These are phyloP conservation scores for Thalassoma bifasciatum DNA, from an alignment of 2,113 vertebrate species.

Conservation along the genomic window DNA sequence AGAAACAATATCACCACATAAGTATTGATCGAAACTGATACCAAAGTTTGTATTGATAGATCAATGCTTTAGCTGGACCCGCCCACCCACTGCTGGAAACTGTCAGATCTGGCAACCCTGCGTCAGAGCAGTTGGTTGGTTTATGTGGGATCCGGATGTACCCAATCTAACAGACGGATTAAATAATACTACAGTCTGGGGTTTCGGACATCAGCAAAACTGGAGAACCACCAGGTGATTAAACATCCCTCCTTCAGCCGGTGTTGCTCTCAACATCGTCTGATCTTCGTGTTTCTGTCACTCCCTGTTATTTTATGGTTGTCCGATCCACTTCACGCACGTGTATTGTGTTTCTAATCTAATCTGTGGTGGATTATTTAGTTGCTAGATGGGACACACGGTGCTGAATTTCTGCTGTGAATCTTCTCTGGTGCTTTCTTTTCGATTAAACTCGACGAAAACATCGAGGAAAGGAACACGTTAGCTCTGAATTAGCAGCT, in stretches of 20 bases:
- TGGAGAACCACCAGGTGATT: slow-evolving; percentile 59
- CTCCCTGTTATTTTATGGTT: slow-evolving; percentile 72
- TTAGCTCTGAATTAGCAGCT: slow-evolving; percentile 33
- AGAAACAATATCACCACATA: no score
- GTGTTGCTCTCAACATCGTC: background rate
- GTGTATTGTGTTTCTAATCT: slow-evolving; percentile 66
- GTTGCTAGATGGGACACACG: background rate
- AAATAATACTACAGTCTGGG: background rate
- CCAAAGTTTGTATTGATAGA: no score
- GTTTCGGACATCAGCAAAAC: slow-evolving; percentile 22
- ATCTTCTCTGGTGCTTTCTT: background rate
- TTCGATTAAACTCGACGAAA: background rate
- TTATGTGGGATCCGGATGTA: background rate
- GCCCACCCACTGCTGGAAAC: no score
- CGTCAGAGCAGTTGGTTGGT: no score
- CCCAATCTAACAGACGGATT: background rate
- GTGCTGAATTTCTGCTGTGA: background rate
- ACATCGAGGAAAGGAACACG: slow-evolving; percentile 12
- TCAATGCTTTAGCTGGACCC: no score
- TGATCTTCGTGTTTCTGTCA: slow-evolving; percentile 18
- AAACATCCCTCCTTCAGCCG: background rate
- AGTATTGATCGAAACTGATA: no score
- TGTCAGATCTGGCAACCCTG: no score
- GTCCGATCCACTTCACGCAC: slow-evolving; percentile 58
- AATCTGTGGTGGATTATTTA: slow-evolving; percentile 64